These are phyloP conservation scores for Andrena bucephala DNA, from an alignment of 2,888 invertebrate species.

Conservation along the genomic window DNA sequence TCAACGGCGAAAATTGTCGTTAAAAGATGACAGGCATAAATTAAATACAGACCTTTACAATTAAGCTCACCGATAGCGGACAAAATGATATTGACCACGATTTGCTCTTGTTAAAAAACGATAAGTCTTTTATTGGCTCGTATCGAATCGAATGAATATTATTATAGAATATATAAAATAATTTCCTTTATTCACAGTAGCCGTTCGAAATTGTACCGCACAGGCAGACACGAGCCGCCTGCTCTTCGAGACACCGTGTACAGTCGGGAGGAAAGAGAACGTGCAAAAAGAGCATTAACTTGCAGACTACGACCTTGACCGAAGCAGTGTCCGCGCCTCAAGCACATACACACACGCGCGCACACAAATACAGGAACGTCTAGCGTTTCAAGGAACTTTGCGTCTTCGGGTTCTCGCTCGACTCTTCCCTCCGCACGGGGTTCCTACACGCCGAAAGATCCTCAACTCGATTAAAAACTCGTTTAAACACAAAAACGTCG, in stretches of 20 bases:
- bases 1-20: not conserved
- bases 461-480: not conserved
- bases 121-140: not conserved
- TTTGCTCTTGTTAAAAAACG: not conserved
- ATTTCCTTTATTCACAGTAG: constrained; percentile 3
- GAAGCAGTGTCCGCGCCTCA: constrained; percentile 80
- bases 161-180: not conserved
- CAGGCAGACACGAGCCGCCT: constrained; percentile 14
- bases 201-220: not conserved
- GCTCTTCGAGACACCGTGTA: constrained; percentile 76
- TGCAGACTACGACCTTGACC: constrained; percentile 82
- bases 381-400: constrained; percentile 66
- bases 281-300: constrained; percentile 80
- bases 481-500: not conserved
- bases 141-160: not conserved
- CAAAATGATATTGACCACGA: not conserved
- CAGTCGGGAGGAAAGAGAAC: constrained; percentile 72
- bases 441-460: not conserved
- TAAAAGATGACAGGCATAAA: not conserved
- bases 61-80: not conserved
- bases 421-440: not conserved
- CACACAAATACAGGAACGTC: constrained; percentile 71
- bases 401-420: constrained; percentile 38
- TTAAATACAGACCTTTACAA: not conserved
- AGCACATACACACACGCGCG: constrained; percentile 58